phyloP scores from a whole-genome alignment of 1,140 invertebrate genomes.

The Drosophila ohnishii region DNA sequence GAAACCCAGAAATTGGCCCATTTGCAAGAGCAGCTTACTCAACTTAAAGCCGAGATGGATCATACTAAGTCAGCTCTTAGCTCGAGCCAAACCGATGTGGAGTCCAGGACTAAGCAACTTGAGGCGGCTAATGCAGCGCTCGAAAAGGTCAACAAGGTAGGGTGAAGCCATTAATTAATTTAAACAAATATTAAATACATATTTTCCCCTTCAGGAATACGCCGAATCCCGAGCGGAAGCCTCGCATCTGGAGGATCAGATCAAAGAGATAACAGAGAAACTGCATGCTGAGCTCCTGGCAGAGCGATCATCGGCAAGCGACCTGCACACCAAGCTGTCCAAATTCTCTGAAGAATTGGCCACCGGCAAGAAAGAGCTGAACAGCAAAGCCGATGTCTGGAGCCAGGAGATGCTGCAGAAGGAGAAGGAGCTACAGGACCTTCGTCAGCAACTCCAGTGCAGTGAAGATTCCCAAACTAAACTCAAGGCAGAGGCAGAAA shows the following conservation, averaged over 20 bases:
- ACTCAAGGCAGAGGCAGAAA: constrained; percentile 40
- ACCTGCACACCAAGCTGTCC: constrained; percentile 53
- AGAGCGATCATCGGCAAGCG: constrained; percentile 25
- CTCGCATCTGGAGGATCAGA: constrained; percentile 51
- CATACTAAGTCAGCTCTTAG: constrained; percentile 12
- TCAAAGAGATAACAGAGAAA: constrained; percentile 46
- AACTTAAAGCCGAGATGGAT: constrained; percentile 15
- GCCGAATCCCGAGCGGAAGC: constrained; percentile 76
- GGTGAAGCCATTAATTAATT: not conserved
- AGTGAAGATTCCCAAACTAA: constrained; percentile 43
- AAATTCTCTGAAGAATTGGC: constrained; percentile 60
- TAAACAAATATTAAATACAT: too few relatives aligned
- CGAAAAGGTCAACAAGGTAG: constrained; percentile 53
- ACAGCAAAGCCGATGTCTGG: constrained; percentile 52
- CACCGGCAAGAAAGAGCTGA: constrained; percentile 49
- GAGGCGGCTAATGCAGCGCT: constrained; percentile 37
- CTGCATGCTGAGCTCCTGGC: constrained; percentile 60
- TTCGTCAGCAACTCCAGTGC: constrained; percentile 48
- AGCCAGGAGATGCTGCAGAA: constrained; percentile 49
- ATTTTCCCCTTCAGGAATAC: constrained; percentile 9
- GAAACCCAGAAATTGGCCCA: constrained; percentile 21
- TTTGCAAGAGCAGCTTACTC: constrained; percentile 28
- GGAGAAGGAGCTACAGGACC: constrained; percentile 57
- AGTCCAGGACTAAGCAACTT: constrained; percentile 31
- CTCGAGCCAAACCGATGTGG: constrained; percentile 32